Base-by-base conservation (phyloP, 2,113 vertebrate genomes). In the Oryzias melastigma region DNA sequence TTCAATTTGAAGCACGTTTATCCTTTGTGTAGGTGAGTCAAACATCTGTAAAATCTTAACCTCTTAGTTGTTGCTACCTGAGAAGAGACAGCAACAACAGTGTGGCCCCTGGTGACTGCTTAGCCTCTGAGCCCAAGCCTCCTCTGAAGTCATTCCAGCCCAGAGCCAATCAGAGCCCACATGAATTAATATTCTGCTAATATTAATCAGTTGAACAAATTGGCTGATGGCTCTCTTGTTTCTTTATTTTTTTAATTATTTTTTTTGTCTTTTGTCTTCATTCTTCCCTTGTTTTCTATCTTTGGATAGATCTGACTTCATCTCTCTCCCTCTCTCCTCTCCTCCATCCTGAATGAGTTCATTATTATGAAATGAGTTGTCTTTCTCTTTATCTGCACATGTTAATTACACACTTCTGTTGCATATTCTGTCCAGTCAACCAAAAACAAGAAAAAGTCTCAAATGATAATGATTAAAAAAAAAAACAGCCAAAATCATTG, bases 301-400 rank as follows among this genome's bases (percentile, higher is more conserved):
- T 90, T 85, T 88, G 87, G 88, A 90, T 91, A 86, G 88, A 90
- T 81, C 82, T 88, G 76, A 85, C 79, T 83, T 57, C 76, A 70
- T 77, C 80, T 82, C 78, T 86, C 71, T 84, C 77, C 83, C 82
- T 87, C 79, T 86, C 73, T 84, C 78, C 83, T 86, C 82, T 90
- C 85, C 87, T 88, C 85, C 92, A 92, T 92, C 86, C 88, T 91
- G 73, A 91, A 89, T 92, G 75, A 91, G 90, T 92, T 92, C 85
- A 85, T 93, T 92, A 90, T 89, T 91, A 87, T 71, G 60, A 90
- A 85, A 92, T 92, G 85, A 90, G 90, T 92, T 93, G 90, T 91
- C 78, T 90, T 91, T 91, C 86, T 91, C 87, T 89, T 91, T 92
- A 90, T 85, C 83, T 88, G 88, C 90, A 91, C 90, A 87, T 92